Base-by-base conservation (phyloP, 2,888 invertebrate species). In the Drosophila dives region DNA sequence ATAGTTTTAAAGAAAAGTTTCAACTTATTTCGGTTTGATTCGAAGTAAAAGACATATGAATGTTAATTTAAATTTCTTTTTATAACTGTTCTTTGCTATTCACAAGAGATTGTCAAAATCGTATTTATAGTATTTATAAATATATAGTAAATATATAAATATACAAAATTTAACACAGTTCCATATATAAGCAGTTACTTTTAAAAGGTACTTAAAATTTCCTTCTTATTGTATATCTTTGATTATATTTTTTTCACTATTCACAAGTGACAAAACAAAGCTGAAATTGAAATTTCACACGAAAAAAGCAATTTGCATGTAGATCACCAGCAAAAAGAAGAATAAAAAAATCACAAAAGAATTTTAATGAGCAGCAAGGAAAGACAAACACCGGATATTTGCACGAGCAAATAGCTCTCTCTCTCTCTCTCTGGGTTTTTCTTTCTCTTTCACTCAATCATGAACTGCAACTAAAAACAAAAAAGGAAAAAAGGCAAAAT, bases 371-470 rank as follows among this genome's bases (percentile, higher is more conserved):
- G 59, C 53, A 61, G 11, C n/a, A 20, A 33, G 32, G 42, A 38
- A 40, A 60, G 29, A 56, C 38, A 61, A 59, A 26, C 34, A 62
- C 63, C 70, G 80, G 70, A 80, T 60, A 77, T 72, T 56, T 40
- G 66, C 54, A 42, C 50, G 8, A 45, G 15, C 5, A 32, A 17
- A 15, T 29, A 12, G 50, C 29, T 45, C 45, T 48, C 59, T 3
- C 36, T 17, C 26, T 34, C n/a, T 12, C 36, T 45, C 36, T 5
- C 33, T 58, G 11, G n/a, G n/a, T n/a, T n/a, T n/a, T n/a, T n/a
- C n/a, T 23, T 26, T 38, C 33, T 42, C 23, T n/a, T 17, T 58
- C 11, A 11, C 11, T 33, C 29, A 15, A 11, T 34, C 51, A 26
- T 48, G 20, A 71, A 51, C 42, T 76, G 59, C 20, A 55, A 29